phyloP scores from a whole-genome alignment of 2,888 invertebrate species.

The Cosmia pyralina region DNA sequence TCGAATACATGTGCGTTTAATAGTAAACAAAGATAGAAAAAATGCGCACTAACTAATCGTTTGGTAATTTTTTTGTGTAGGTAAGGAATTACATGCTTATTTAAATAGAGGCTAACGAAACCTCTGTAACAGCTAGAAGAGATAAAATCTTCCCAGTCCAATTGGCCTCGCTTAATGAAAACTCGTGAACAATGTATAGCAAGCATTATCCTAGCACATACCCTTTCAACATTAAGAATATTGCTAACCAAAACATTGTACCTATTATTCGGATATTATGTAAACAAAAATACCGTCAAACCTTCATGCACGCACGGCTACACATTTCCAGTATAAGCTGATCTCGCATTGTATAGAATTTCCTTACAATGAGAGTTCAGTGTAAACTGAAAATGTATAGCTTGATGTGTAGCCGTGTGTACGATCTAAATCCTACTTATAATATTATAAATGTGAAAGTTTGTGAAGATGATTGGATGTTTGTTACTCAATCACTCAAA shows the following conservation, averaged over 20 bases:
- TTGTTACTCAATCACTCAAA: no score
- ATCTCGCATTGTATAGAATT: no score
- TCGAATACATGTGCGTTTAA: background rate
- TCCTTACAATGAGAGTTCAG: no score
- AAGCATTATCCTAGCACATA: background rate
- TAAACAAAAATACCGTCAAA: background rate
- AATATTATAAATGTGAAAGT: no score
- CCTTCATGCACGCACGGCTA: no score
- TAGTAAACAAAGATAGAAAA: background rate
- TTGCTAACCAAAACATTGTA: background rate
- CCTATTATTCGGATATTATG: background rate
- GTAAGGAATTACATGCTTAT: background rate
- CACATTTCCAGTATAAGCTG: no score
- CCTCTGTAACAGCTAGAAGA: background rate
- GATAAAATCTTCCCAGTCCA: background rate
- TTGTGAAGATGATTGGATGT: no score
- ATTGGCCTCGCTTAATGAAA: background rate
- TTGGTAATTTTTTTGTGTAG: background rate
- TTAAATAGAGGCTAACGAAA: background rate
- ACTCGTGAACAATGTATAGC: background rate
- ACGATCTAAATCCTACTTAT: no score
- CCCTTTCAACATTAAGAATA: background rate
- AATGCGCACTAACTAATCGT: background rate
- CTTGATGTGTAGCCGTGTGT: no score
- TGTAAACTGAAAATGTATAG: no score